Conservation (phyloP, 1,140 invertebrate species). For the Andricus grossulariae region DNA sequence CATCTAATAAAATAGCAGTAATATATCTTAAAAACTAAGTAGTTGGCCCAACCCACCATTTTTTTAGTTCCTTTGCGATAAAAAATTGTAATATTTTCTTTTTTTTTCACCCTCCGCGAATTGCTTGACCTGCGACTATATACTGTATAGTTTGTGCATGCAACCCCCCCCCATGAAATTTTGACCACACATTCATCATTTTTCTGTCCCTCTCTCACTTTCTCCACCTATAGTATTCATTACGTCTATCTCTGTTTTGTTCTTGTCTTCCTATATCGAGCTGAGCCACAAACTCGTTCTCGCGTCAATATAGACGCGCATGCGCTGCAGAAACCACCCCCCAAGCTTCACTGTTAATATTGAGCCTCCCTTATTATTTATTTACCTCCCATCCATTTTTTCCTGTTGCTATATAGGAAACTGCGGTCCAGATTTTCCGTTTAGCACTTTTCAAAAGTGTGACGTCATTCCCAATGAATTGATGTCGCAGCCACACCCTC, state of each 20-base stretch:
- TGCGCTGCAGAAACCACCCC: slow-evolving; percentile 54
- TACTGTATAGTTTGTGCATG: background rate
- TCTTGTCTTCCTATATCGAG: slow-evolving; percentile 57
- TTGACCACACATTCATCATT: slow-evolving; percentile 3
- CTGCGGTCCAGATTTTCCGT: slow-evolving; percentile 1
- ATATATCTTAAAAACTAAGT: no score
- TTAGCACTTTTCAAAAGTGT: background rate
- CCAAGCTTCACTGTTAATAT: slow-evolving; percentile 12
- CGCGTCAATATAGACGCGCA: slow-evolving; percentile 70
- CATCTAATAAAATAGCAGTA: no score
- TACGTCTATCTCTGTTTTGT: slow-evolving; percentile 47
- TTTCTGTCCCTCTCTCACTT: slow-evolving; percentile 38
- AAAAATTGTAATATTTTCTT: background rate
- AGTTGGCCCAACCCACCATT: no score
- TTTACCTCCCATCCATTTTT: slow-evolving; percentile 1
- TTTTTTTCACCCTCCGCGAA: slow-evolving; percentile 21
- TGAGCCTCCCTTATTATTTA: slow-evolving; percentile 29
- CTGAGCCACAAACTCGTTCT: slow-evolving; percentile 53
- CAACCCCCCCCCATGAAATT: slow-evolving; percentile 18
- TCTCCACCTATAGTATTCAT: background rate
- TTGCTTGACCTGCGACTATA: slow-evolving; percentile 1
- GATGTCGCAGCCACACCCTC: no score
- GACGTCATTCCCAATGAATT: no score
- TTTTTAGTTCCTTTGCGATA: background rate
- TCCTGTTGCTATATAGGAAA: background rate